Evolutionary conservation across 2,888 invertebrate species (phyloP), one percentile per base, ranked within the genome.

Genomic region (Drosophila atroscutellata): DNA sequence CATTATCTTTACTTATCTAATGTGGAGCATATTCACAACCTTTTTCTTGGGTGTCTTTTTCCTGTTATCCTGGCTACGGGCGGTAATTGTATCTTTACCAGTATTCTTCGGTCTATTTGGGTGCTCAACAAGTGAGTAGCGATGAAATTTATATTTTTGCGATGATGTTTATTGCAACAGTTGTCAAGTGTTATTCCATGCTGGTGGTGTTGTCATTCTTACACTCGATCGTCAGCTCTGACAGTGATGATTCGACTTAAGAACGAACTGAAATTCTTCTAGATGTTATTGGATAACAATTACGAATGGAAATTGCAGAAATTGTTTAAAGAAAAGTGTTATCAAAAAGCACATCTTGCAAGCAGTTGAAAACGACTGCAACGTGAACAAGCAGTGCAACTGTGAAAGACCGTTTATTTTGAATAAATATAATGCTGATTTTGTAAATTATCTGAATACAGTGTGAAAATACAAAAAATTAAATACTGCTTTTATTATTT

Each of bases 191-290:
- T 36, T 78, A 81, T 65, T 45, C 34, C 47, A 42, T 78, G 68
- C 26, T 81, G 62, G 78, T 78, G 47, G 78, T 82, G 8, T 36
- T 65, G 15, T 78, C 78, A 0, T 78, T 81, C 36, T 20, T 81
- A 32, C 75, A 78, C 24, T 42, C 36, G 58, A 20, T 78, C 7
- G 65, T 82, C 0, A 18, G 26, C 18, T 39, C 68, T 11, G 79
- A 74, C 42, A 82, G 79, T 36, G 82, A 78, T 3, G 75, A 68
- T n/a, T 78, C 74, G 1, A 3, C 26, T 8, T 77, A 26, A 52
- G 8, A 15, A 15, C 11, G 8, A 24, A 20, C 5, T 15, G 4
- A 20, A 32, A 20, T 15, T 8, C 30, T n/a, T 4, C 8, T 15
- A 5, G 30, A 20, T 30, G 20, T 20, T 30, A 32, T 20, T 8